Evolutionary conservation across 1,140 invertebrate genomes (phyloP).

Genomic region (Pectinophora gossypiella): DNA sequence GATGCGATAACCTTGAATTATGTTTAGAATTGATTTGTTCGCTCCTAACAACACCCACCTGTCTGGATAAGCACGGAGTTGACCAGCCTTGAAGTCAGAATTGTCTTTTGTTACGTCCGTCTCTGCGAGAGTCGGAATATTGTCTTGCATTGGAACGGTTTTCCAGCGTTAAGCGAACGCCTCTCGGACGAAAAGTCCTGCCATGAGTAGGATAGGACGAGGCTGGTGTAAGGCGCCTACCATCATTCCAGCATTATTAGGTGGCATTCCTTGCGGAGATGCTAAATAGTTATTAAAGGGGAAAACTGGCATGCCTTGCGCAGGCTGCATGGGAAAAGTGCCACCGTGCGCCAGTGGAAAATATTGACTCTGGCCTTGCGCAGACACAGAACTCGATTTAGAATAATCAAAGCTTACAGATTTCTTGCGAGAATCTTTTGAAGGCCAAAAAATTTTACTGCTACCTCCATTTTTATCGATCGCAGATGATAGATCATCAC

Average conservation of each 20-base stretch:
- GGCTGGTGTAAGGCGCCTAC: too few species aligned
- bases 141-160: not conserved
- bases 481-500: not conserved
- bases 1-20: constrained; percentile 22
- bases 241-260: not conserved
- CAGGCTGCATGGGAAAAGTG: not conserved
- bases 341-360: not conserved
- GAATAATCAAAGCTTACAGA: not conserved
- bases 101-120: not conserved
- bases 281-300: not conserved
- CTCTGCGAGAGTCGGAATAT: not conserved
- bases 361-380: not conserved
- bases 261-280: not conserved
- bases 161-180: not conserved
- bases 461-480: constrained; percentile 1
- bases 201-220: not conserved
- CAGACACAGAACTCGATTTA: not conserved
- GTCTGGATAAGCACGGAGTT: not conserved
- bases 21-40: constrained; percentile 13
- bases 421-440: not conserved
- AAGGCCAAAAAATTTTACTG: not conserved
- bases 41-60: constrained; percentile 4
- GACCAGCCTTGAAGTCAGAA: constrained; percentile 13
- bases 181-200: not conserved
- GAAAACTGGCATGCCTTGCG: not conserved